These are phyloP conservation scores for Ectropis grisescens DNA, from an alignment of 1,140 invertebrate species.

Conservation along the genomic window DNA sequence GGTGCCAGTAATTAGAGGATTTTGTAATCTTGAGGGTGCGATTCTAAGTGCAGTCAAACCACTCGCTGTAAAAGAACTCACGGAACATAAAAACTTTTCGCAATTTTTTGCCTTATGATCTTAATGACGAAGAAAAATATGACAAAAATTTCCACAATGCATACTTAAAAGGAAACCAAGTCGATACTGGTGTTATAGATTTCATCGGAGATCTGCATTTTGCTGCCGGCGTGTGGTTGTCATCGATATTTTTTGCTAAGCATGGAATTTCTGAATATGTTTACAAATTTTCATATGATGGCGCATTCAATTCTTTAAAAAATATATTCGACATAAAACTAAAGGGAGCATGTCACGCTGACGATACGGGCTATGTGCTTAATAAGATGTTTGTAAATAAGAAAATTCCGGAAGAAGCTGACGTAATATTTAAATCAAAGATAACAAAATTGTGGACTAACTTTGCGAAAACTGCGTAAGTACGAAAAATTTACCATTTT, in stretches of 20 bases:
- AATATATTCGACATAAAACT: constrained; percentile 38
- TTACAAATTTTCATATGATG: constrained; percentile 58
- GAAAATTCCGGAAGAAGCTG: constrained; percentile 37
- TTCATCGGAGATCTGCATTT: constrained; percentile 53
- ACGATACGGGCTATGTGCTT: constrained; percentile 62
- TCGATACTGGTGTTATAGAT: constrained; percentile 12
- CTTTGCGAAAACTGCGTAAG: constrained; percentile 72
- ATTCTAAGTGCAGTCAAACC: constrained; percentile 17
- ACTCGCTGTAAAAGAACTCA: constrained; percentile 10
- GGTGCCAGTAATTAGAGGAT: constrained; percentile 63
- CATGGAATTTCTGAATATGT: constrained; percentile 20
- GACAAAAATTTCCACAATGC: constrained; percentile 24
- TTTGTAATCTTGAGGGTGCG: constrained; percentile 58
- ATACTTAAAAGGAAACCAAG: constrained; percentile 15
- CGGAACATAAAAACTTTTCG: constrained; percentile 20
- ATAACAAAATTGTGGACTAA: constrained; percentile 71
- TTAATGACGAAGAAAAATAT: constrained; percentile 12
- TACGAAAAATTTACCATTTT: too few relatives aligned
- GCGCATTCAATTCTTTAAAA: constrained; percentile 56
- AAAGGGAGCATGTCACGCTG: constrained; percentile 59
- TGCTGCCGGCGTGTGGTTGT: constrained; percentile 40
- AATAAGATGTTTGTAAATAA: constrained; percentile 18
- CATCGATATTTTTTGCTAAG: constrained; percentile 36
- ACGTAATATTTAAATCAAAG: constrained; percentile 43
- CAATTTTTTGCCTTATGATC: constrained; percentile 17